These are phyloP conservation scores for Coturnix japonica DNA, from an alignment of 2,113 vertebrate species.

Conservation along the genomic window DNA sequence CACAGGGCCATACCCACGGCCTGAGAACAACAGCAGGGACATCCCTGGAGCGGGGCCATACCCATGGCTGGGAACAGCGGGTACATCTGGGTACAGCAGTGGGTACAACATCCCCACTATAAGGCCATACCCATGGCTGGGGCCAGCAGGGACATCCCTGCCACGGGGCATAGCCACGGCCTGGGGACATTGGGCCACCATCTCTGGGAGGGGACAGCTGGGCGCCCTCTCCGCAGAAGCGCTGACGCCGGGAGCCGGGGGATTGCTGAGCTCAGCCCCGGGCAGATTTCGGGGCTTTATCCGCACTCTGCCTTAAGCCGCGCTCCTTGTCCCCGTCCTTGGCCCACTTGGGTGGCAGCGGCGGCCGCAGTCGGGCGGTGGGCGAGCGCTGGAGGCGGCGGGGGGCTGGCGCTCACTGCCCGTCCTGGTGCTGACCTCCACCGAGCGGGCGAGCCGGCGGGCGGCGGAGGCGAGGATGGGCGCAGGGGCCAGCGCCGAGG, in stretches of 20 bases:
- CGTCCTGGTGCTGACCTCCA: conserved; percentile 44
- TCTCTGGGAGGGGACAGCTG: neutral
- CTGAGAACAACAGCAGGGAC: neutral
- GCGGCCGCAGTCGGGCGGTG: conserved; percentile 3
- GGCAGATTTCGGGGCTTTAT: neutral
- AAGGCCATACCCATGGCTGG: neutral
- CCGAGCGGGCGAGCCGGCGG: conserved; percentile 24
- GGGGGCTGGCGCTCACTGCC: conserved; percentile 22
- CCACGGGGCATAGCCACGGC: neutral
- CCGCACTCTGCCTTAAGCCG: neutral
- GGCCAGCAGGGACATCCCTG: neutral
- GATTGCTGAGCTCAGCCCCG: conserved; percentile 62
- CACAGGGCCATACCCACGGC: neutral
- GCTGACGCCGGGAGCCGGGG: neutral
- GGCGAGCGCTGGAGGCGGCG: conserved; percentile 3
- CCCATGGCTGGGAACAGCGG: neutral
- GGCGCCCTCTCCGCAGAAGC: neutral
- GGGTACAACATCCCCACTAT: too few species aligned
- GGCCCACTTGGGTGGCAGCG: conserved; percentile 78
- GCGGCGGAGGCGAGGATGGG: conserved; percentile 82
- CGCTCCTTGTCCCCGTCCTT: conserved; percentile 81
- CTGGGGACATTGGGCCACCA: neutral
- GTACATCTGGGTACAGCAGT: too few species aligned
- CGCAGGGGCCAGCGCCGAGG: conserved; percentile 93
- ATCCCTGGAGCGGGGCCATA: too few species aligned